Base-by-base conservation (phyloP, 1,140 invertebrate genomes). In the Sitodiplosis mosellana region DNA sequence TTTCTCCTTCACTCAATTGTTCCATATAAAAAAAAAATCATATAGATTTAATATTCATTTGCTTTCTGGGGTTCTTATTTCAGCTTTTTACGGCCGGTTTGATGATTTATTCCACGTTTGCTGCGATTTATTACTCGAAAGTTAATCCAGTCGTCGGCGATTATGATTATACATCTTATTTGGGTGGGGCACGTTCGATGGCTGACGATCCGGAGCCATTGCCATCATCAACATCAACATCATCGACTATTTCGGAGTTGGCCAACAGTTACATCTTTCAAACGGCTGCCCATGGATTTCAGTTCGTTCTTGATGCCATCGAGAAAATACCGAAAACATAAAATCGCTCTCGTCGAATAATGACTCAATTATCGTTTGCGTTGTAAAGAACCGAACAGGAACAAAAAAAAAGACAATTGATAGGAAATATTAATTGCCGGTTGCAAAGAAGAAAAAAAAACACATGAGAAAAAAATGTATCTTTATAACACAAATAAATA, bases 91-190 rank as follows among this genome's bases (percentile, higher is more conserved):
- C 83, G 0, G 81, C 82, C 0, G 71, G 75, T 6, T 65, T 87
- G 14, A 70, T 87, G 2, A 77, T 86, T 48, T 87, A 87, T 67
- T 83, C 83, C 14, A 80, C 80, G 43, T 76, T 86, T 51, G 83
- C 83, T 0, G 83, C 83, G 43, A 78, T 86, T 56, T 87, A 86
- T 64, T 87, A 84, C 60, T 82, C 83, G 19, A 86, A 85, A 61
- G 83, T 84, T 54, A 86, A 84, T 63, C 81, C 81, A 8, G 71
- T 82, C 44, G 71, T 77, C 8, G 74, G 75, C 21, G 81, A 83
- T 52, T 79, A 80, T 58, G 80, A 81, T 56, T 78, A 80, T 48
- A 75, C 75, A 18, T 80, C 83, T 57, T 81, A 83, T 57, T 57
- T 70, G 43, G 68, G 69, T 46, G 68, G 68, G 49, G 74, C 71